Conservation (phyloP, 2,888 invertebrate genomes). For the Limnephilus marmoratus region DNA sequence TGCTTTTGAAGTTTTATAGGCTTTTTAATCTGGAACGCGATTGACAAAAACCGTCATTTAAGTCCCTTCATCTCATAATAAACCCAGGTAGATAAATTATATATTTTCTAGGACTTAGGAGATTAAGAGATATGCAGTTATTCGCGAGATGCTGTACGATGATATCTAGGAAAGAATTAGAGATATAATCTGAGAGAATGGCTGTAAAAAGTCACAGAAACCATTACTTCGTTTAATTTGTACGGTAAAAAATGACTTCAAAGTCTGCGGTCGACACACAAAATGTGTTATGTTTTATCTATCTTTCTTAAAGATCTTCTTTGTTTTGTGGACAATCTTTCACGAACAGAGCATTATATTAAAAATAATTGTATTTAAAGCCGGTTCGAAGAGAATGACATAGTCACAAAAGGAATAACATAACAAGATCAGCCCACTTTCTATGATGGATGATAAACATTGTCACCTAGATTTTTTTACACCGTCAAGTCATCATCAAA, state of each 20-base stretch:
- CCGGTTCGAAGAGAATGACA: not conserved
- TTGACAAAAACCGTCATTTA: not conserved
- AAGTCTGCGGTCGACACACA: not conserved
- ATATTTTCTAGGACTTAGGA: not conserved
- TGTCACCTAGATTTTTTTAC: not conserved
- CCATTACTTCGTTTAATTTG: not conserved
- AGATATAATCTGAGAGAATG: not conserved
- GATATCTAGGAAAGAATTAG: not conserved
- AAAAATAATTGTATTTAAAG: not conserved
- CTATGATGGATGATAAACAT: slow-evolving; percentile 2
- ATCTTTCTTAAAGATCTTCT: not conserved
- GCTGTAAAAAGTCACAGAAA: not conserved
- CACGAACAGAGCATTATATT: not conserved
- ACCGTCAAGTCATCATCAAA: not conserved
- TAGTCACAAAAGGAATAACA: not conserved
- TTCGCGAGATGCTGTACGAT: not conserved
- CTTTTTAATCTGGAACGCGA: not conserved
- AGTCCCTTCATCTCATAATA: not conserved
- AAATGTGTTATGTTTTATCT: not conserved
- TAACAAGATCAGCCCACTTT: not conserved
- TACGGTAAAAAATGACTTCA: not conserved
- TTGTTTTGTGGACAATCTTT: not conserved
- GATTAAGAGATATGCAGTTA: not conserved
- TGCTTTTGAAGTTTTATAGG: not conserved
- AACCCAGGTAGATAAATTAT: not conserved